These are phyloP conservation scores for Notospermus geniculatus DNA, from an alignment of 1,140 invertebrate genomes.

Conservation along the genomic window DNA sequence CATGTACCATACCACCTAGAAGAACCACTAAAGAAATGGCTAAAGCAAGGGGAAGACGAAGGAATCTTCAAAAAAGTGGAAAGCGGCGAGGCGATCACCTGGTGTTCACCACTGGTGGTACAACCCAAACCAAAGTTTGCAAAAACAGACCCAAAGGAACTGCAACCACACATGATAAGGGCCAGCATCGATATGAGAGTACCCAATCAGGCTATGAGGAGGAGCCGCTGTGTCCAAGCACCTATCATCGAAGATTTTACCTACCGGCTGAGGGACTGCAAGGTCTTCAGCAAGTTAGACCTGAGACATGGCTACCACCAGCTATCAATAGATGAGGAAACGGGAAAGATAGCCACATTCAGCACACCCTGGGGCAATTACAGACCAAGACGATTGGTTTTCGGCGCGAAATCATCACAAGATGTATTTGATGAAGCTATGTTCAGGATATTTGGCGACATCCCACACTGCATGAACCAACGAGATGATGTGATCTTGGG, in stretches of 20 bases:
- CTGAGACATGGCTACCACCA: conserved; percentile 21
- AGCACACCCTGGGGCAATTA: no score
- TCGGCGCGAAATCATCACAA: conserved; percentile 22
- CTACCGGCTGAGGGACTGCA: conserved; percentile 18
- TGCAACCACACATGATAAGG: conserved; percentile 23
- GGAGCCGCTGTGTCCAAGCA: conserved; percentile 17
- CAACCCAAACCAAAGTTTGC: conserved; percentile 7
- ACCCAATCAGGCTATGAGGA: conserved; percentile 17
- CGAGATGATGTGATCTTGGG: conserved; percentile 22
- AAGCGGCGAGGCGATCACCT: conserved; percentile 3
- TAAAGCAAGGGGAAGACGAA: conserved; percentile 7
- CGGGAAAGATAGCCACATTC: no score
- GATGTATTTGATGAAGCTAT: conserved; percentile 25
- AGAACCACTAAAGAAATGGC: conserved; percentile 1
- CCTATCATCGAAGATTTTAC: conserved; percentile 21
- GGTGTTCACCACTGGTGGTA: conserved; percentile 9
- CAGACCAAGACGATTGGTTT: conserved; percentile 8
- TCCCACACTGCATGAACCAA: conserved; percentile 24
- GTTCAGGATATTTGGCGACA: conserved; percentile 21
- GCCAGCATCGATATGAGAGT: conserved; percentile 20
- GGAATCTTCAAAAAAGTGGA: background rate
- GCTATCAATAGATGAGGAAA: background rate
- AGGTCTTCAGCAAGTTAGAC: conserved; percentile 19
- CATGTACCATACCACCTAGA: conserved; percentile 2
- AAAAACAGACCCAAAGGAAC: background rate